Evolutionary conservation across 35 echinoderm and acorn worm genomes (phyloP), one percentile per base, ranked within the genome.

Genomic region (Heliocidaris erythrogramma): DNA sequence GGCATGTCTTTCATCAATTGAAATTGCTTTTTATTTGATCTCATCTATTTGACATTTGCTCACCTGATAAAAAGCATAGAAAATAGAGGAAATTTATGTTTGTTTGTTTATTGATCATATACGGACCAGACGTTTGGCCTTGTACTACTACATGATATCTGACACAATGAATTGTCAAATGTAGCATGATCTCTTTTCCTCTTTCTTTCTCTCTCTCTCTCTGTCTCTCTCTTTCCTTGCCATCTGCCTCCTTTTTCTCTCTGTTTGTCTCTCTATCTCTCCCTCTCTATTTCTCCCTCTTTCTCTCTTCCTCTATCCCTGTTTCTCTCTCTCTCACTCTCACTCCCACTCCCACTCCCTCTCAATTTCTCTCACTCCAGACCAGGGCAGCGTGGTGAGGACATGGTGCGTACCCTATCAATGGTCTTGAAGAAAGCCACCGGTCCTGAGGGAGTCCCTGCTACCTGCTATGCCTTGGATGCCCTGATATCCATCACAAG

Each of bases 361-460:
- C 4, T 32, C 47, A 21, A 2, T 31, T 12, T 88, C 30, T 35
- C 13, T 48, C 86, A 2, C 86, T 56, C 42, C 49, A 92, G 90
- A 56, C 48, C 48, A 49, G 90, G 8, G 11, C 42, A 48, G 9
- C 90, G 24, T 11, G 90, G 90, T 48, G 21, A 5, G 49, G 90
- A 92, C 49, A 30, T 92, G 90, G 49, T 92, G 24, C 48, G 12
- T 9, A 56, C 48, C 13, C 11, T 92, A 27, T 53, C 48, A 4
- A 92, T 47, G 90, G 49, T 92, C 49, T 24, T 92, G 48, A 56
- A 50, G 17, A 17, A 92, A 49, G 90, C 90, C n/a, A 92, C 90
- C 49, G 13, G 47, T 21, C 90, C 90, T 11, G 5, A 5, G 90
- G 90, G 49, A 30, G 49, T 30, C 30, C 47, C 90, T 49, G 90